These are phyloP conservation scores for Orchesella cincta DNA, from an alignment of 1,140 invertebrate genomes.

Conservation along the genomic window DNA sequence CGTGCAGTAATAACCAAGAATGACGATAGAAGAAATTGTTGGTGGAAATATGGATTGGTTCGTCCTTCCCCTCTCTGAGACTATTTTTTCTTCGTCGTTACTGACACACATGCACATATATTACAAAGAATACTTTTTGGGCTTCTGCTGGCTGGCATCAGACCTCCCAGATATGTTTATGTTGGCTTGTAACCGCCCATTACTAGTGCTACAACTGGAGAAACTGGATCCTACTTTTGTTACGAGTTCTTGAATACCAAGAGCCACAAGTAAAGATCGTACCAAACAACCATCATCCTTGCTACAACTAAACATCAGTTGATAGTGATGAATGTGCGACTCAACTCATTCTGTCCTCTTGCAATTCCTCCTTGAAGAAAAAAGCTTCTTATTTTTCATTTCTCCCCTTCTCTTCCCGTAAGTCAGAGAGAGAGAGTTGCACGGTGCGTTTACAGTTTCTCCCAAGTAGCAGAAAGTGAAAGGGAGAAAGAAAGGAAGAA, in stretches of 20 bases:
- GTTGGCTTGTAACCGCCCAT: constrained; percentile 20
- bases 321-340: constrained; percentile 23
- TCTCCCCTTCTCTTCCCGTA: background rate
- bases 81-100: too few relatives aligned
- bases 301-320: constrained; percentile 21
- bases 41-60: too few relatives aligned
- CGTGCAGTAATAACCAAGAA: too few relatives aligned
- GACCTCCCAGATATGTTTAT: constrained; percentile 7
- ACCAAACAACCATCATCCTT: constrained; percentile 11
- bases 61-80: too few relatives aligned
- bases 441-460: too few relatives aligned
- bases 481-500: too few relatives aligned
- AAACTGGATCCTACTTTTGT: background rate
- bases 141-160: background rate
- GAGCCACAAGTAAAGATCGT: background rate
- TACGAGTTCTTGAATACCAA: too few relatives aligned
- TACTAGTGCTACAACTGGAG: constrained; percentile 26
- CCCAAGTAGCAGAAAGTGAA: too few relatives aligned
- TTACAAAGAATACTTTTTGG: background rate
- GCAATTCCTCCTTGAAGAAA: constrained; percentile 3
- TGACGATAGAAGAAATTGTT: too few relatives aligned
- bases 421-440: too few relatives aligned
- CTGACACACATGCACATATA: too few relatives aligned
- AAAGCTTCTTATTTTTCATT: constrained; percentile 1
- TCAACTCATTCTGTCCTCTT: constrained; percentile 23